phyloP scores from a whole-genome alignment of 2,888 invertebrate genomes.

The Cryptocheilus praepositus region DNA sequence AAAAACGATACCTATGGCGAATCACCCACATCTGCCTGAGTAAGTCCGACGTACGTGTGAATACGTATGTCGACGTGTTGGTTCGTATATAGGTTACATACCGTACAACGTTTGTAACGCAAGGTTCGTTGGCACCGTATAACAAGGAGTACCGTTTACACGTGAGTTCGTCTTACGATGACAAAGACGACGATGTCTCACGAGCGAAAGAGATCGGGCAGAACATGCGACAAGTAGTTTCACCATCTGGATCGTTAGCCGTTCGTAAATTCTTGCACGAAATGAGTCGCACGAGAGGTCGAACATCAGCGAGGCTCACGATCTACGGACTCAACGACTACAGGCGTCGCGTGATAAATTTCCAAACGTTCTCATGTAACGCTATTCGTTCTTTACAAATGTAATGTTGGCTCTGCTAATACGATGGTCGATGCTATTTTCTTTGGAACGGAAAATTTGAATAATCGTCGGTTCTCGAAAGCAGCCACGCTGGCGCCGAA shows the following conservation, averaged over 20 bases:
- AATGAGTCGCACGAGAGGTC: conserved; percentile 11
- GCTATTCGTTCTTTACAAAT: too few relatives aligned
- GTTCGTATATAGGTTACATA: too few relatives aligned
- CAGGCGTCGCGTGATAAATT: conserved; percentile 1
- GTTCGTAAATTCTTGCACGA: conserved; percentile 25
- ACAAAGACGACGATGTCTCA: conserved; percentile 26
- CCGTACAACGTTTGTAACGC: not conserved
- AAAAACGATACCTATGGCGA: too few relatives aligned
- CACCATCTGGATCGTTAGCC: conserved; percentile 35
- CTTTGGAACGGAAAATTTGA: too few relatives aligned
- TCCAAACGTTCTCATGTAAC: not conserved
- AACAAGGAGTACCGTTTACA: conserved; percentile 32
- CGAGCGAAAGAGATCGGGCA: conserved; percentile 23
- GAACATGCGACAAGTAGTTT: conserved; percentile 17
- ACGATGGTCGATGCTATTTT: too few relatives aligned
- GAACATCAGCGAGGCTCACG: too few relatives aligned
- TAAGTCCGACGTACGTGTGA: conserved; percentile 2
- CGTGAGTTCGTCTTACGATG: conserved; percentile 15
- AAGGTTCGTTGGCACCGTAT: conserved; percentile 37
- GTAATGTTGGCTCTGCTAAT: too few relatives aligned
- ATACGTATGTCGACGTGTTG: not conserved
- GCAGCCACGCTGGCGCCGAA: too few relatives aligned
- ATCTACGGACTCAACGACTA: not conserved
- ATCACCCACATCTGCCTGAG: not conserved
- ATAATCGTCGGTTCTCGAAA: too few relatives aligned